These are phyloP conservation scores for Planiliza haematocheilus DNA, from an alignment of 2,113 vertebrate species.

Conservation along the genomic window DNA sequence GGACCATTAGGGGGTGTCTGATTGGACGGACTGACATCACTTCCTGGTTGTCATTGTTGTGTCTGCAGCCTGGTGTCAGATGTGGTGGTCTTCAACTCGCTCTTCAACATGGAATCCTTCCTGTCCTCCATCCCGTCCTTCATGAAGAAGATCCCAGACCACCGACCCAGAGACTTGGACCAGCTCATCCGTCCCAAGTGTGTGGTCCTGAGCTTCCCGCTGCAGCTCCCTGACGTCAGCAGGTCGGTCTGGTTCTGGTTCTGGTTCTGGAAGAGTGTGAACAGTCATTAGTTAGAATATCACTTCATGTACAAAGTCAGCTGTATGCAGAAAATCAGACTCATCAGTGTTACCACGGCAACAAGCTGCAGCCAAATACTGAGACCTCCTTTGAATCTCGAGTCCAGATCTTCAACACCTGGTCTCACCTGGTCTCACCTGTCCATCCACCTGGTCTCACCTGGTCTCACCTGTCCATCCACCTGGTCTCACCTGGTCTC, in stretches of 20 bases:
- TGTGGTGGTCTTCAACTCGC: constrained; percentile 89
- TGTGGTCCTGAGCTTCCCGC: constrained; percentile 91
- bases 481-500: too few species aligned
- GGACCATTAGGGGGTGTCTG: constrained; percentile 50
- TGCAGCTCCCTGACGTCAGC: constrained; percentile 90
- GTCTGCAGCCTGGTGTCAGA: constrained; percentile 90
- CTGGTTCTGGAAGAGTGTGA: too few species aligned
- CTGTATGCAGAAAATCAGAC: too few species aligned
- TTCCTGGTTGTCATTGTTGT: neutral
- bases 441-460: too few species aligned
- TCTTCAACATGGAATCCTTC: constrained; percentile 96
- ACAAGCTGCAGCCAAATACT: too few species aligned
- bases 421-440: too few species aligned
- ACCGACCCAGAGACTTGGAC: constrained; percentile 90
- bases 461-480: too few species aligned
- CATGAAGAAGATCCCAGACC: constrained; percentile 95
- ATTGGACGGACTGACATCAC: constrained; percentile 53
- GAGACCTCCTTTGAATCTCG: too few species aligned
- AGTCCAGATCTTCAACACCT: too few species aligned
- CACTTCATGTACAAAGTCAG: too few species aligned
- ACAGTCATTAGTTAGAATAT: too few species aligned
- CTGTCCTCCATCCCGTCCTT: constrained; percentile 89
- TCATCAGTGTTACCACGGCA: too few species aligned
- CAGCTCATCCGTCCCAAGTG: constrained; percentile 91
- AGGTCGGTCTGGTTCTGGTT: constrained; percentile 82